phyloP scores from a whole-genome alignment of 1,140 invertebrate genomes.

The Chymomyza costata region DNA sequence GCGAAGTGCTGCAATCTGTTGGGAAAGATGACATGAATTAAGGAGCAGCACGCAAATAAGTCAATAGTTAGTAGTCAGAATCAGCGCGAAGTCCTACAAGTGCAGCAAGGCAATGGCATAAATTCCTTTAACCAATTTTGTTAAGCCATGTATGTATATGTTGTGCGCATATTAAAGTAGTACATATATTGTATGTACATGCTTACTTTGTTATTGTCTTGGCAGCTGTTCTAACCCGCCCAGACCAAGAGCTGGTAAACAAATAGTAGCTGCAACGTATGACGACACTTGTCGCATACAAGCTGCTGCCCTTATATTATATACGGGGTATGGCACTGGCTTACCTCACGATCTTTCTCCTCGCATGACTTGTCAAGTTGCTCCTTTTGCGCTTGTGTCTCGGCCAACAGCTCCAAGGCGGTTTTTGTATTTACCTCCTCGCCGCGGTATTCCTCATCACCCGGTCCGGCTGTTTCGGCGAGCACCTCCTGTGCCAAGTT shows the following conservation, averaged over 20 bases:
- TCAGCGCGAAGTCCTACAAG: slow-evolving; percentile 35
- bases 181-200: too few species aligned
- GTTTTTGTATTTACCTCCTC: slow-evolving; percentile 41
- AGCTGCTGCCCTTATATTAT: too few species aligned
- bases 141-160: too few species aligned
- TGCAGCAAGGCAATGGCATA: slow-evolving; percentile 5
- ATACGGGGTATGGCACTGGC: slow-evolving; percentile 38
- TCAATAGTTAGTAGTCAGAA: too few species aligned
- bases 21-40: slow-evolving; percentile 5
- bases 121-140: too few species aligned
- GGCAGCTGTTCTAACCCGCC: too few species aligned
- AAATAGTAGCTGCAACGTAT: not conserved
- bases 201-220: too few species aligned
- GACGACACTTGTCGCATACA: not conserved
- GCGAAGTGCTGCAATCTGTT: slow-evolving; percentile 60
- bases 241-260: too few species aligned
- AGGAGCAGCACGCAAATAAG: not conserved
- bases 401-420: slow-evolving; percentile 70
- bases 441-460: slow-evolving; percentile 60
- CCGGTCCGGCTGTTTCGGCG: slow-evolving; percentile 77
- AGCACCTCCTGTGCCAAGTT: slow-evolving; percentile 84
- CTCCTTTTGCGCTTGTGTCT: slow-evolving; percentile 77
- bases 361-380: slow-evolving; percentile 79
- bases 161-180: too few species aligned
- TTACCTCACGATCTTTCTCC: slow-evolving; percentile 81